Conservation (phyloP, 2,888 invertebrate species). For the Sphaerophoria taeniata region DNA sequence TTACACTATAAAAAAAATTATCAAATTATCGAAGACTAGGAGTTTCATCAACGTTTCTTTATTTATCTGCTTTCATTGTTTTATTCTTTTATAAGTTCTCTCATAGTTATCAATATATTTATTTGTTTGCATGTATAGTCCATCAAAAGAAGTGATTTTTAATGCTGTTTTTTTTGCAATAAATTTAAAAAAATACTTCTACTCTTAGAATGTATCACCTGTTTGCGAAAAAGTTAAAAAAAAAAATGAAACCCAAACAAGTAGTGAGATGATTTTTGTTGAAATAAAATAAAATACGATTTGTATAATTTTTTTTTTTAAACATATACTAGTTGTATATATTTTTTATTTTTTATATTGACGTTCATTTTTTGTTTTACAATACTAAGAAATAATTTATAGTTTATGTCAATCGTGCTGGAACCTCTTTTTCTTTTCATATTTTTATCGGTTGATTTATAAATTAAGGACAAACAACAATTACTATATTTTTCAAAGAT, state of each 20-base stretch:
- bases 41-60: slow-evolving; percentile 56
- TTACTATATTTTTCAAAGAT: slow-evolving; percentile 21
- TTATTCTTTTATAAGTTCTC: slow-evolving; percentile 38
- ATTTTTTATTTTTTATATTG: slow-evolving; percentile 2
- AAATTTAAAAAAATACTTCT: slow-evolving; percentile 57
- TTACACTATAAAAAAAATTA: slow-evolving; percentile 14
- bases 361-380: slow-evolving; percentile 8
- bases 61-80: slow-evolving; percentile 10
- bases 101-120: slow-evolving; percentile 8
- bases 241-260: slow-evolving; percentile 27
- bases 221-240: slow-evolving; percentile 56
- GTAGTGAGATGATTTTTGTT: slow-evolving; percentile 1
- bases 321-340: slow-evolving; percentile 43
- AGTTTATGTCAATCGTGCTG: slow-evolving; percentile 59
- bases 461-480: slow-evolving; percentile 36
- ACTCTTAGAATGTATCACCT: slow-evolving; percentile 56
- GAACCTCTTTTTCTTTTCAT: slow-evolving; percentile 52
- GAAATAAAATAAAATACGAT: slow-evolving; percentile 34
- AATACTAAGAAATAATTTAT: slow-evolving; percentile 22
- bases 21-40: slow-evolving; percentile 67
- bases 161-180: slow-evolving; percentile 29
- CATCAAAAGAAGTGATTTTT: background rate
- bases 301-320: slow-evolving; percentile 2
- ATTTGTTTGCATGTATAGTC: background rate
- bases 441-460: slow-evolving; percentile 17